Conservation (phyloP, 1,140 invertebrate genomes). For the Ridgeia piscesae region DNA sequence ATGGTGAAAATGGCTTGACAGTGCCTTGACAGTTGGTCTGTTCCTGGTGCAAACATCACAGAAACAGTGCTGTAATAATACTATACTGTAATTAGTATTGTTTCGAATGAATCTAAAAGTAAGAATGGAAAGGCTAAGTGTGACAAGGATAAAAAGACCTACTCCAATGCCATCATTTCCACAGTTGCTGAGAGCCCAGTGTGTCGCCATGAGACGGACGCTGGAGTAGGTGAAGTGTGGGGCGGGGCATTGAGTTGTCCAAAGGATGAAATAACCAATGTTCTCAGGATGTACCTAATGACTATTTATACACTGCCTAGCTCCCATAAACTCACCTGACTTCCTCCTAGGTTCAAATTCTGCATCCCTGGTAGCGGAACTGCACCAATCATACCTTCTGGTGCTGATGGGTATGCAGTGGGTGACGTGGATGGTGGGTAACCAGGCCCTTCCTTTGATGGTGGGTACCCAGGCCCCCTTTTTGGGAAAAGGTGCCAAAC, state of each 20-base stretch:
- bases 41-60: no score
- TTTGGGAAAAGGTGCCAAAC: no score
- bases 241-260: no score
- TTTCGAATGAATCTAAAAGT: not conserved
- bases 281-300: not conserved
- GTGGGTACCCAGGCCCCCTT: not conserved
- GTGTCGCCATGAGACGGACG: no score
- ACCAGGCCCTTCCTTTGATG: not conserved
- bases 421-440: not conserved
- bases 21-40: constrained; percentile 30
- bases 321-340: not conserved
- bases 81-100: no score
- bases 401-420: not conserved
- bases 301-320: not conserved
- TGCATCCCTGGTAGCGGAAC: not conserved
- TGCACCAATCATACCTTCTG: not conserved
- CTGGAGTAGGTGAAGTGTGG: no score
- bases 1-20: constrained; percentile 42
- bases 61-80: no score
- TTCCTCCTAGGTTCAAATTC: not conserved
- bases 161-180: no score
- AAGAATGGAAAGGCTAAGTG: not conserved
- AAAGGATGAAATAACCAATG: no score
- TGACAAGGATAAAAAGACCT: not conserved
- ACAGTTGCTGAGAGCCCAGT: no score